These are phyloP conservation scores for Geopemphigus sp. DNA, from an alignment of 1,140 invertebrate species.

Conservation along the genomic window DNA sequence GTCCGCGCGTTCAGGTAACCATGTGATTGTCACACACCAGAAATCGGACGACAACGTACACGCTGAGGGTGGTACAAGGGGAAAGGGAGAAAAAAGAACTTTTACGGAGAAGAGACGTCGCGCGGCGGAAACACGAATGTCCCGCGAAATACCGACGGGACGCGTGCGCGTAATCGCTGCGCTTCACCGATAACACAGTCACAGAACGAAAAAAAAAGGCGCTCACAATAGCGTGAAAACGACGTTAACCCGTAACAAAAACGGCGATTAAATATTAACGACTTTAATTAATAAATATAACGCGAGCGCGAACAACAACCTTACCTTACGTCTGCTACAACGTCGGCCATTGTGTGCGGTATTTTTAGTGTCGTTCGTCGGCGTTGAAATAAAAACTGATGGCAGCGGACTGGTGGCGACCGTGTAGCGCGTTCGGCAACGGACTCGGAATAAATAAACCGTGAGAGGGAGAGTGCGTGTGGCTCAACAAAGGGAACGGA, in stretches of 20 bases:
- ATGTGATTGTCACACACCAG: conserved; percentile 3
- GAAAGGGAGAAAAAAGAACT: too few species aligned
- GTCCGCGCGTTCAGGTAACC: neutral
- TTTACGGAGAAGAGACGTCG: too few species aligned
- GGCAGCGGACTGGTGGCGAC: neutral
- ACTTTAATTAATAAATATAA: neutral
- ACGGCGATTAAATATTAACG: too few species aligned
- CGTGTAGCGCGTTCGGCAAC: conserved; percentile 6
- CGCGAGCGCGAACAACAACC: neutral
- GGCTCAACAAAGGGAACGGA: conserved; percentile 6
- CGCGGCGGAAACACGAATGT: too few species aligned
- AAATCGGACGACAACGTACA: too few species aligned
- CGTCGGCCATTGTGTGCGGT: conserved; percentile 33
- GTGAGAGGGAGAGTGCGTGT: neutral
- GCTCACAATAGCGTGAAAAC: too few species aligned
- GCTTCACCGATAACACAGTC: too few species aligned
- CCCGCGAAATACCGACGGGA: too few species aligned
- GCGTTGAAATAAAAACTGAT: neutral
- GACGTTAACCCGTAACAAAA: neutral
- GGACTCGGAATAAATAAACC: conserved; percentile 32
- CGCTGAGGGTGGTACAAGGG: neutral
- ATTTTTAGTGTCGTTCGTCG: conserved; percentile 1
- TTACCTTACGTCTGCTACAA: conserved; percentile 43
- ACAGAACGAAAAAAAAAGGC: too few species aligned
- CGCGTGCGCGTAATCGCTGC: neutral